Conservation (phyloP, 35 echinoderm and acorn worm genomes). For the Lytechinus pictus region DNA sequence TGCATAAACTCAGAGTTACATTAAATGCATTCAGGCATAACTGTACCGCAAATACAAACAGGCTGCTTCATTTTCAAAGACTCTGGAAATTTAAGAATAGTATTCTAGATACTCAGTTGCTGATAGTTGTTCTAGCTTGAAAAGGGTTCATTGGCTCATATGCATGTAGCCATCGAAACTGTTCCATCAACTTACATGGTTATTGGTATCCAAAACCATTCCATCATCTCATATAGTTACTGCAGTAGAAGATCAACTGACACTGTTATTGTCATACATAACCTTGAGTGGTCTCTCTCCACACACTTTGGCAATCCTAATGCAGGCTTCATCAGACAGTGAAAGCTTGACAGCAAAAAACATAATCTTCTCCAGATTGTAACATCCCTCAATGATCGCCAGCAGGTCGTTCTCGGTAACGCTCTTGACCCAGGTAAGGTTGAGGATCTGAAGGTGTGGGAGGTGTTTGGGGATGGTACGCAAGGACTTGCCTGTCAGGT, state of each 20-base stretch:
- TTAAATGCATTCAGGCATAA: too few relatives aligned
- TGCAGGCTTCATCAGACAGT: slow-evolving; percentile 53
- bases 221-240: too few relatives aligned
- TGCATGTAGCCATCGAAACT: too few relatives aligned
- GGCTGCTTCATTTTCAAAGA: too few relatives aligned
- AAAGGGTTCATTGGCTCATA: too few relatives aligned
- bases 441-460: slow-evolving; percentile 32
- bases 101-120: too few relatives aligned
- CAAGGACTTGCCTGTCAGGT: slow-evolving; percentile 54
- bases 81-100: too few relatives aligned
- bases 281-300: slow-evolving; percentile 20
- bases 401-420: slow-evolving; percentile 40
- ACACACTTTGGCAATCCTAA: slow-evolving; percentile 48
- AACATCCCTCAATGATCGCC: slow-evolving; percentile 40
- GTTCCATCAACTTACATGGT: too few relatives aligned
- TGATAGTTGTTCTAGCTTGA: too few relatives aligned
- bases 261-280: not conserved
- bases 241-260: not conserved
- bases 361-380: slow-evolving; percentile 14
- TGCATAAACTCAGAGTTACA: too few relatives aligned
- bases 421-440: slow-evolving; percentile 40
- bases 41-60: too few relatives aligned
- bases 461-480: slow-evolving; percentile 54
- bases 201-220: too few relatives aligned
- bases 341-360: slow-evolving; percentile 44